A percentile compares a stretch with the other conserved stretches of the same genome.
Evolutionary conservation across 2,113 vertebrate species (phyloP).

Genomic region (Oryzias melastigma): DNA sequence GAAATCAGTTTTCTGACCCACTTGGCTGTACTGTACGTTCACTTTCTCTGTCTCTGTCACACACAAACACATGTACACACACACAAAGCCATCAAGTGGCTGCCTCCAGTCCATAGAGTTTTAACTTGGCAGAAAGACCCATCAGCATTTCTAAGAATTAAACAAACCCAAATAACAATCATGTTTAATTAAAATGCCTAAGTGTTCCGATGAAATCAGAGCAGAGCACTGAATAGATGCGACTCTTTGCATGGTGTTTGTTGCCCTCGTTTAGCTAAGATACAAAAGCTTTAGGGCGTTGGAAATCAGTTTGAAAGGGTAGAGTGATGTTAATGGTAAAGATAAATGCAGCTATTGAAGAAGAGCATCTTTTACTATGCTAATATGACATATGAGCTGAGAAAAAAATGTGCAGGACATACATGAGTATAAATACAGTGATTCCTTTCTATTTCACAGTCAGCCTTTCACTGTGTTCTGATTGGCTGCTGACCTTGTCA

Average conservation of each 20-base stretch:
- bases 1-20: slow-evolving; percentile 67
- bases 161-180: slow-evolving; percentile 57
- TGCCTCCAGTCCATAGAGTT: slow-evolving; percentile 29
- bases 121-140: slow-evolving; percentile 49
- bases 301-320: no score
- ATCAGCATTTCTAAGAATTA: slow-evolving; percentile 52
- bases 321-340: no score
- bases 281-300: not conserved
- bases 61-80: slow-evolving; percentile 14
- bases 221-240: slow-evolving; percentile 29
- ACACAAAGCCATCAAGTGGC: slow-evolving; percentile 4
- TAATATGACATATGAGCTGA: no score
- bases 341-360: no score
- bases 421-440: not conserved
- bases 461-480: no score
- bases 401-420: no score
- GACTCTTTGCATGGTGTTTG: slow-evolving; percentile 8
- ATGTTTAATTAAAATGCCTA: slow-evolving; percentile 63
- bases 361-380: no score
- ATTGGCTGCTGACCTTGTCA: no score
- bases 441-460: not conserved
- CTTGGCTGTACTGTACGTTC: slow-evolving; percentile 49
- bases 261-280: slow-evolving; percentile 11
- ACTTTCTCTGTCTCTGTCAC: slow-evolving; percentile 1
- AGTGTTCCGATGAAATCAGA: slow-evolving; percentile 41